A percentile compares a stretch with the other conserved stretches of the same genome.
Conservation (phyloP, 2,888 invertebrate species). For the Argynnis bischoffii region DNA sequence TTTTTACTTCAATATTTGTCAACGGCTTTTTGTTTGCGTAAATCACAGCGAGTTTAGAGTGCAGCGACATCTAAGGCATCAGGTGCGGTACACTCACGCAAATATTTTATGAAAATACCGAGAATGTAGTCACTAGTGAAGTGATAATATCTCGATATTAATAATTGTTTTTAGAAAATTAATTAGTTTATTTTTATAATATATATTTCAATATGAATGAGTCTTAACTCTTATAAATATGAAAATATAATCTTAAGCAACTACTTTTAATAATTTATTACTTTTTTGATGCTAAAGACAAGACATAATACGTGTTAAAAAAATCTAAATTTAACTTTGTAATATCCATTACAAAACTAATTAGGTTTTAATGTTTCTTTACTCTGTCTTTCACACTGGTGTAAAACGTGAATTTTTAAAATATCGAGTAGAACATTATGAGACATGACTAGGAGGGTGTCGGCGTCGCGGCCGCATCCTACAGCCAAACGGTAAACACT, state of each 20-base stretch:
- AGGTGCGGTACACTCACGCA: conserved; percentile 79
- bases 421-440: conserved; percentile 44
- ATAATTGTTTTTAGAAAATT: background rate
- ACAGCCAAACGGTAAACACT: conserved; percentile 83
- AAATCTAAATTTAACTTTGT: conserved; percentile 21
- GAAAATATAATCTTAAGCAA: too few species aligned
- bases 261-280: too few species aligned
- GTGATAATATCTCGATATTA: conserved; percentile 46
- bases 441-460: conserved; percentile 47
- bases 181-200: background rate
- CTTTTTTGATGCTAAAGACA: too few species aligned
- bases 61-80: conserved; percentile 71
- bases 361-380: conserved; percentile 21
- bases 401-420: conserved; percentile 33
- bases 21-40: conserved; percentile 64
- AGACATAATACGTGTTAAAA: too few species aligned
- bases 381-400: conserved; percentile 12
- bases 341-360: conserved; percentile 34
- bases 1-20: conserved; percentile 49
- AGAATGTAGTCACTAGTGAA: conserved; percentile 62
- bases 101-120: conserved; percentile 81
- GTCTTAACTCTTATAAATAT: too few species aligned
- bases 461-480: conserved; percentile 68
- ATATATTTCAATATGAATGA: too few species aligned
- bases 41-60: conserved; percentile 75